A percentile compares a stretch with the other conserved stretches of the same genome.
Evolutionary conservation across 2,113 vertebrate species (phyloP).

Genomic region (Eulemur rufifrons): DNA sequence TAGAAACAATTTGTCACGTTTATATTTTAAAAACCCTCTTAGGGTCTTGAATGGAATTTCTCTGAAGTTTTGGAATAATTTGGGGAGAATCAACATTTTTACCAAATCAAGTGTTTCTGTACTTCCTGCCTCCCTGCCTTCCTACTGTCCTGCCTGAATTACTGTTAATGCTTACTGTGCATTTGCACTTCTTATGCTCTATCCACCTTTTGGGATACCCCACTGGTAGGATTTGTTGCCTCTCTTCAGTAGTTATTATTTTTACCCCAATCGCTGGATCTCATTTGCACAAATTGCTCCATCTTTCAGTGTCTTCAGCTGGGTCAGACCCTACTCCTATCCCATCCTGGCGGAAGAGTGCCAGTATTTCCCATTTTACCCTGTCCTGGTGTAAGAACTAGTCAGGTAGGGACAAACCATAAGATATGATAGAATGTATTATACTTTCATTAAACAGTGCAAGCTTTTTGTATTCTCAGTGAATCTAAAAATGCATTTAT

Average conservation of each 20-base stretch:
- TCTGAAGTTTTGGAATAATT: background rate
- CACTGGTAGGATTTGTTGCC: background rate
- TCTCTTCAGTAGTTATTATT: background rate
- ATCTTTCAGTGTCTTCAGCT: background rate
- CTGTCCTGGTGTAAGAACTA: background rate
- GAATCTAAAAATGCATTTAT: conserved; percentile 25
- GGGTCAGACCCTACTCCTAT: background rate
- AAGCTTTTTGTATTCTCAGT: background rate
- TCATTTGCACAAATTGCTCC: background rate
- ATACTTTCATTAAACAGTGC: background rate
- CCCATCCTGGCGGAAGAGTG: background rate
- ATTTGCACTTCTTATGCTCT: background rate
- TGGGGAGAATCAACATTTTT: background rate
- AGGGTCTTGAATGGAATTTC: background rate
- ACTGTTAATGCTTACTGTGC: background rate
- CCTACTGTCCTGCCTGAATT: background rate
- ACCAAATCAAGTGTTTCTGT: background rate
- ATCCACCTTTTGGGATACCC: background rate
- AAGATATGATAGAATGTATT: background rate
- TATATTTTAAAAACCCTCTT: background rate
- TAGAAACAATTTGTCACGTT: background rate
- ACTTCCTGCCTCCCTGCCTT: background rate
- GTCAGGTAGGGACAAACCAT: background rate
- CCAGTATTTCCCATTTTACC: background rate
- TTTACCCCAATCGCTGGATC: background rate